phyloP scores from a whole-genome alignment of 2,888 invertebrate genomes.

The Lutraria lutraria region DNA sequence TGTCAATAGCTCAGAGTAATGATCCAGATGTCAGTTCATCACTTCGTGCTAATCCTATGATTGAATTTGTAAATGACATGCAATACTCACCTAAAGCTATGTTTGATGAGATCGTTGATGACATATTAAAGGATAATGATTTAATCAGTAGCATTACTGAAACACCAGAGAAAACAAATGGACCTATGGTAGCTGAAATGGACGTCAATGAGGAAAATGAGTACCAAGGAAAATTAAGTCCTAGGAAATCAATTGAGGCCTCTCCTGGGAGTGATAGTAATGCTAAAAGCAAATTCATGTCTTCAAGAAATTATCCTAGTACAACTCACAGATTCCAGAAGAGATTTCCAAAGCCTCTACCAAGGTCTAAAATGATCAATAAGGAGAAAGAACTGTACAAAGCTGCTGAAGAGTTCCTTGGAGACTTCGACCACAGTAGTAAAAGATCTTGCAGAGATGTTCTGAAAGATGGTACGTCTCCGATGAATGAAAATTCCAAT shows the following conservation, averaged over 20 bases:
- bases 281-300: not conserved
- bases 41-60: not conserved
- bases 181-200: not conserved
- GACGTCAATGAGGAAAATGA: not conserved
- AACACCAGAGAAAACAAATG: not conserved
- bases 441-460: conserved; percentile 45
- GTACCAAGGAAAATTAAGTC: not conserved
- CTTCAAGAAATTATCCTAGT: conserved; percentile 20
- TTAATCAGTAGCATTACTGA: conserved; percentile 25
- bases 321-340: conserved; percentile 41
- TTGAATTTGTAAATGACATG: not conserved
- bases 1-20: not conserved
- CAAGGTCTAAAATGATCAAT: conserved; percentile 21
- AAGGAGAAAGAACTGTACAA: conserved; percentile 32
- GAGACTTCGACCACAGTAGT: conserved; percentile 36
- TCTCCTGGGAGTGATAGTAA: not conserved
- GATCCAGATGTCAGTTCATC: not conserved
- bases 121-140: conserved; percentile 19
- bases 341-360: conserved; percentile 45
- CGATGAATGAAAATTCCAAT: not conserved
- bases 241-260: not conserved
- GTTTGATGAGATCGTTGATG: conserved; percentile 34
- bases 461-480: not conserved
- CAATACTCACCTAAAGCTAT: not conserved
- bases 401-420: conserved; percentile 48